These are phyloP conservation scores for Diploscapter pachys DNA, from an alignment of 1,140 invertebrate genomes.

Conservation along the genomic window DNA sequence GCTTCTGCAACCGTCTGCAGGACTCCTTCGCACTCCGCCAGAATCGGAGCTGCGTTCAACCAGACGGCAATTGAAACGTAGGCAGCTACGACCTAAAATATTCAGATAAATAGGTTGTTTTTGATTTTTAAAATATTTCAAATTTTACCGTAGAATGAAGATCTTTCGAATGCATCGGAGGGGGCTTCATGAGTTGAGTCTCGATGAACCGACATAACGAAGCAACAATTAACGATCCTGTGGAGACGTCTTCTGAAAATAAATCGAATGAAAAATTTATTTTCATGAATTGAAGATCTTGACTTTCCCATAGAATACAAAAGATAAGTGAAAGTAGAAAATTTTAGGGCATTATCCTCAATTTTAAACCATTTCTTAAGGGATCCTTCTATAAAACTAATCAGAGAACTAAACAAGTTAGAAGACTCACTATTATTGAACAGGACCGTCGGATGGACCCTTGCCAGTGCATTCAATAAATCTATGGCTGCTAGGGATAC, in stretches of 20 bases:
- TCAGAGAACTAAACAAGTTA: no score
- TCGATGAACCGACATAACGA: conserved; percentile 73
- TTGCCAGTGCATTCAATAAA: conserved; percentile 47
- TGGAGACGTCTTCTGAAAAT: conserved; percentile 75
- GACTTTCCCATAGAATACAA: not conserved
- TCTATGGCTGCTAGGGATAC: conserved; percentile 52
- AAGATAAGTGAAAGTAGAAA: not conserved
- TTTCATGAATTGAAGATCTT: no score
- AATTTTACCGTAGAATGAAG: conserved; percentile 81
- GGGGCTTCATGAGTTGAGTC: conserved; percentile 88
- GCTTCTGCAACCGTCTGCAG: conserved; percentile 88
- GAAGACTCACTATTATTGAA: conserved; percentile 46
- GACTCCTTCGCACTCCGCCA: conserved; percentile 85
- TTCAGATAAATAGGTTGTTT: not conserved
- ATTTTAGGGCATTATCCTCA: no score
- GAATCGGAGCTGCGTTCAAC: conserved; percentile 80
- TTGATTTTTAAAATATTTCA: not conserved
- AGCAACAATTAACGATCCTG: conserved; percentile 80
- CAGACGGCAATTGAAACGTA: conserved; percentile 86
- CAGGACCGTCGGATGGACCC: conserved; percentile 43
- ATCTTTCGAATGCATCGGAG: conserved; percentile 91
- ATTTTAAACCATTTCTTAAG: no score
- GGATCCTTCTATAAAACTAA: no score
- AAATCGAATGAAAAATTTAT: not conserved
- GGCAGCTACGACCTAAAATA: conserved; percentile 74